Conservation (phyloP, 2,797 vertebrate genomes). For the Carduelis carduelis region DNA sequence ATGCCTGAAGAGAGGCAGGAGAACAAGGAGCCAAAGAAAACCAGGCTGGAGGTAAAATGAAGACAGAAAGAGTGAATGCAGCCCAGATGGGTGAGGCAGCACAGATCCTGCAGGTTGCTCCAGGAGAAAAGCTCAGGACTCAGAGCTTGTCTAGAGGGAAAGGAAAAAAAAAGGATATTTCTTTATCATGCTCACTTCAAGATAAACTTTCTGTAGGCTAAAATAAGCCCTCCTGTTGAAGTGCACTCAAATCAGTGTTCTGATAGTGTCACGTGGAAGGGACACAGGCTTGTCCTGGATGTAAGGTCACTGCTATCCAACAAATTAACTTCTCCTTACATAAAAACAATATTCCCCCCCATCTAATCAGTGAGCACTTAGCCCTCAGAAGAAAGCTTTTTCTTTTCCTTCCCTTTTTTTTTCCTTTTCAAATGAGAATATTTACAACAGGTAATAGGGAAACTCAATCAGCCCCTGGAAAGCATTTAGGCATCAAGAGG, state of each 20-base stretch:
- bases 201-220: background rate
- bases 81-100: background rate
- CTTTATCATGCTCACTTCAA: background rate
- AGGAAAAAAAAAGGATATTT: rapidly evolving
- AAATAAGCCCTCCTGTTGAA: background rate
- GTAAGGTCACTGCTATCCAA: background rate
- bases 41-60: background rate
- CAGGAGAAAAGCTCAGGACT: background rate
- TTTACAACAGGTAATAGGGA: background rate
- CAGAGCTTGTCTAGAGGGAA: background rate
- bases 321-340: background rate
- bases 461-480: background rate
- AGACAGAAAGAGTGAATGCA: background rate
- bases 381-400: background rate
- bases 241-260: background rate
- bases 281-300: background rate
- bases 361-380: background rate
- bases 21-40: conserved; percentile 16
- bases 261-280: background rate
- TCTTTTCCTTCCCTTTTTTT: background rate
- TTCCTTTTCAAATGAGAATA: background rate
- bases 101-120: background rate
- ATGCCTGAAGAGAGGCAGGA: background rate
- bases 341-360: background rate
- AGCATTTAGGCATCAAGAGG: background rate